Conservation (phyloP, 2,113 vertebrate genomes). For the Oceanites oceanicus region DNA sequence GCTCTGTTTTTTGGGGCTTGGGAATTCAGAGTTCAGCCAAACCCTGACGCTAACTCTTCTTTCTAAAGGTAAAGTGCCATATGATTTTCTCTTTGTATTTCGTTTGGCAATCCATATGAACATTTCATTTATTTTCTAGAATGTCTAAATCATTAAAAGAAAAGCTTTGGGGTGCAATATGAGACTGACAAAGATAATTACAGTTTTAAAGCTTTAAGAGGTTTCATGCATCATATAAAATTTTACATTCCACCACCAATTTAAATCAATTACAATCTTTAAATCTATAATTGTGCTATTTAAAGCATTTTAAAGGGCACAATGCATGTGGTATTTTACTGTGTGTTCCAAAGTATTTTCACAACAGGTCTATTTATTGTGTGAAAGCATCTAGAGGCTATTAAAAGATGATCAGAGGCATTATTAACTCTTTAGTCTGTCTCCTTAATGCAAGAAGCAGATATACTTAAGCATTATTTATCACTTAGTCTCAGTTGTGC, state of each 20-base stretch:
- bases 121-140: neutral
- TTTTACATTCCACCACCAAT: conserved; percentile 58
- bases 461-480: conserved; percentile 13
- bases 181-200: conserved; percentile 46
- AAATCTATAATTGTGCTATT: conserved; percentile 61
- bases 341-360: conserved; percentile 36
- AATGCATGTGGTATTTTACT: conserved; percentile 22
- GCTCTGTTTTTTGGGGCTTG: neutral
- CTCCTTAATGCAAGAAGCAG: conserved; percentile 6
- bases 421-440: conserved; percentile 56
- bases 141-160: neutral
- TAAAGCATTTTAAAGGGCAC: conserved; percentile 48
- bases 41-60: neutral
- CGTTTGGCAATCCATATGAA: neutral
- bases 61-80: neutral
- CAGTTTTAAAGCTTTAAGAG: conserved; percentile 41
- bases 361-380: conserved; percentile 57
- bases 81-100: neutral
- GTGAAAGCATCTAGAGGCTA: conserved; percentile 39
- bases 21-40: neutral
- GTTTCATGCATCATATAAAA: conserved; percentile 64
- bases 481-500: neutral
- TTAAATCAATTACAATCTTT: conserved; percentile 67
- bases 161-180: conserved; percentile 12
- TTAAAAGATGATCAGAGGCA: conserved; percentile 45